These are phyloP conservation scores for Progne subis DNA, from an alignment of 2,113 vertebrate genomes.

Conservation along the genomic window DNA sequence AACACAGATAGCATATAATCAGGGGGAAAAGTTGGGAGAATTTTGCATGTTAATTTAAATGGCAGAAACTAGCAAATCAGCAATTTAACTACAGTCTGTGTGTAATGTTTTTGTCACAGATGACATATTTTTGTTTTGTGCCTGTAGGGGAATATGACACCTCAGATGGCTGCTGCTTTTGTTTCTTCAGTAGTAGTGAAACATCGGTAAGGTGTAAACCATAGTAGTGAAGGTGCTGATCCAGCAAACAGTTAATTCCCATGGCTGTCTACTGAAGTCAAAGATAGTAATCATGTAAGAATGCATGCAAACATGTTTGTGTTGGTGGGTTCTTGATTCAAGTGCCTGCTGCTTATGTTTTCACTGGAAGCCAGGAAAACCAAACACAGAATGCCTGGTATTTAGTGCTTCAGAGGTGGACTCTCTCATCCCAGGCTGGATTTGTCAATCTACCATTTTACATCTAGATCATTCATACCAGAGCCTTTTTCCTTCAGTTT, in stretches of 20 bases:
- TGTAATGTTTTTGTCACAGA: not conserved
- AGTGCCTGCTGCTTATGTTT: not conserved
- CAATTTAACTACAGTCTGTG: not conserved
- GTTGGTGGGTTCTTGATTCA: slow-evolving; percentile 9
- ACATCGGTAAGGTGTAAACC: not conserved
- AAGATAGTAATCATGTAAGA: slow-evolving; percentile 12
- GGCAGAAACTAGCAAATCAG: not conserved
- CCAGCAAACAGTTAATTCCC: slow-evolving; percentile 28
- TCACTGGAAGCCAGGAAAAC: slow-evolving; percentile 33
- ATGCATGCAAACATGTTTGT: not conserved
- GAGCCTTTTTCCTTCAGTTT: not conserved
- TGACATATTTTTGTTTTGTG: not conserved
- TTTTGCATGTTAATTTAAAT: not conserved
- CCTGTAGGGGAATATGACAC: not conserved
- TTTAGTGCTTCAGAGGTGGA: not conserved
- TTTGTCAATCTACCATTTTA: not conserved
- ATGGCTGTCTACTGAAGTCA: not conserved
- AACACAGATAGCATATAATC: not conserved
- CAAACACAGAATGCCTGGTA: not conserved
- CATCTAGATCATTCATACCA: not conserved
- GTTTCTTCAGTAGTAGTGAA: not conserved
- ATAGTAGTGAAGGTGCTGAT: not conserved
- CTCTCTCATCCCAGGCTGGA: not conserved
- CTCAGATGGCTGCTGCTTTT: not conserved
- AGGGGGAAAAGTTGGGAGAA: not conserved